Base-by-base conservation (phyloP, 1,140 invertebrate genomes). In the Hestina assimilis region DNA sequence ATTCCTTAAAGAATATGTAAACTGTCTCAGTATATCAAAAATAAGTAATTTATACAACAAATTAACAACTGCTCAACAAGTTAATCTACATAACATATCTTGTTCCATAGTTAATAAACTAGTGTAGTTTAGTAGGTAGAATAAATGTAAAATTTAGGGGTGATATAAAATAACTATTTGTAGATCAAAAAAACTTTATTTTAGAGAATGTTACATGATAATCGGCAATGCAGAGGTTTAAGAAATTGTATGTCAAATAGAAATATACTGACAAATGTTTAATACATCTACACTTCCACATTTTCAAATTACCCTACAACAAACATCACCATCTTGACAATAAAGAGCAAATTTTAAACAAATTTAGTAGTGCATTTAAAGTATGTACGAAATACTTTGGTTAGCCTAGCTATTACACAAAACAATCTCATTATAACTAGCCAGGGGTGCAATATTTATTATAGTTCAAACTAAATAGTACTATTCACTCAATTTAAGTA, bases 131-230 rank as follows among this genome's bases (percentile, higher is more conserved):
- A n/a, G n/a, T n/a, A n/a, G n/a, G n/a, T n/a, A n/a, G n/a, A 12
- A 38, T 17, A 17, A 14, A 20, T 20, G 17, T 19, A 19, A 41
- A 4, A 20, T 41, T 15, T n/a, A 41, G 11, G 11, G 8, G 38
- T 4, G 4, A 2, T 35, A 5, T 35, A 35, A 5, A 35, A 14
- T 3, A 14, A 5, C n/a, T n/a, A n/a, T n/a, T n/a, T n/a, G n/a
- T n/a, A n/a, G 81, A 84, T 83, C 81, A 84, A 87, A 87, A 87
- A 80, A 87, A 87, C 79, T 86, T 88, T 86, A 85, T 88, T 86
- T 84, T 77, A 85, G 81, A 87, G 80, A 87, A 81, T 83, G 76
- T 87, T 86, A 86, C 83, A 87, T 80, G 75, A 84, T 77, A 87
- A 85, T 84, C 83, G 82, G 83, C 85, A 88, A 88, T 88, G 85